Percentiles rank a stretch among this genome's conserved stretches.
Evolutionary conservation across 2,113 vertebrate species (phyloP).

Genomic region (Lynx canadensis): DNA sequence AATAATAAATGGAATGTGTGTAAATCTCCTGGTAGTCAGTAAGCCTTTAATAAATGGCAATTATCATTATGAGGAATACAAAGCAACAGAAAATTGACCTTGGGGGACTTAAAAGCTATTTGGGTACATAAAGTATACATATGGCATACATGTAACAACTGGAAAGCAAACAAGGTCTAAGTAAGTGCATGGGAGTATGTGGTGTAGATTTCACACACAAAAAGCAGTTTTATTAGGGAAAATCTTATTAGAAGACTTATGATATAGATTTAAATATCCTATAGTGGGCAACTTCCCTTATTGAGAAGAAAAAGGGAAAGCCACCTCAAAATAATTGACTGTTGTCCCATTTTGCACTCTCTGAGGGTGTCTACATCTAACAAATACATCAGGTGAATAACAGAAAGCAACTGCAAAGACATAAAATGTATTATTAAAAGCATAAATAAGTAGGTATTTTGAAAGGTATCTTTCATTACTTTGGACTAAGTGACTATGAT

Average conservation of each 20-base stretch:
- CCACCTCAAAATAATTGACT: slow-evolving; percentile 18
- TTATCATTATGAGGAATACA: slow-evolving; percentile 23
- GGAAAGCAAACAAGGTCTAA: slow-evolving; percentile 25
- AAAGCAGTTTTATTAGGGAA: not conserved
- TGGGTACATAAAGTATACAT: slow-evolving; percentile 35
- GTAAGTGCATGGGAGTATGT: not conserved
- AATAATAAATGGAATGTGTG: slow-evolving; percentile 50
- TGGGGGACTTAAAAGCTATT: slow-evolving; percentile 39
- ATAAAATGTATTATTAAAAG: slow-evolving; percentile 34
- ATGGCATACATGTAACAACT: not conserved
- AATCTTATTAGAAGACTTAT: not conserved
- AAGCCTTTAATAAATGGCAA: slow-evolving; percentile 3
- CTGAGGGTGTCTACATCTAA: not conserved
- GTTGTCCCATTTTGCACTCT: not conserved
- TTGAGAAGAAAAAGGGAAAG: slow-evolving; percentile 30
- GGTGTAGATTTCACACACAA: not conserved
- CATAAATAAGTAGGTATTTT: not conserved
- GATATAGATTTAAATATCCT: slow-evolving; percentile 22
- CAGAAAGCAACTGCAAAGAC: not conserved
- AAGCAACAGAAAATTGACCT: slow-evolving; percentile 48
- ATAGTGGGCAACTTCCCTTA: slow-evolving; percentile 15
- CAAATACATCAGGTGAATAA: not conserved
- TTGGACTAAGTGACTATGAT: slow-evolving; percentile 34
- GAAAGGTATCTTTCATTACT: slow-evolving; percentile 39
- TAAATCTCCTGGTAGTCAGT: slow-evolving; percentile 14